Conservation (phyloP, 2,888 invertebrate genomes). For the Anticlea derivata region DNA sequence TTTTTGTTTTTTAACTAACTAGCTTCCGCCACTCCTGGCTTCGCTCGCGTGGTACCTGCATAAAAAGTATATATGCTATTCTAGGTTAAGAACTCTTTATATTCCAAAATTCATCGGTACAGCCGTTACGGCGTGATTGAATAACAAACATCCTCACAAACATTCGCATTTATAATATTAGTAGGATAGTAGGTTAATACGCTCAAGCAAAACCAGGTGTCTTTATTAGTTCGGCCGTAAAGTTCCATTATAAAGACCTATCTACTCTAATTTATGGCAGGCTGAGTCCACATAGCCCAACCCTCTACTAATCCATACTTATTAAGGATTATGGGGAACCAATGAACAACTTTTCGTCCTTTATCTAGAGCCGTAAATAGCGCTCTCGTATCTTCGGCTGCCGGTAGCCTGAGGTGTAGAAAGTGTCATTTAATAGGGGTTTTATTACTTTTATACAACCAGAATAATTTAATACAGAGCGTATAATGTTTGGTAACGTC, state of each 20-base stretch:
- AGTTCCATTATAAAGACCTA: constrained; percentile 70
- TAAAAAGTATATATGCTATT: too few species aligned
- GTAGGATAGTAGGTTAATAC: too few species aligned
- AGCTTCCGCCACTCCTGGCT: too few species aligned
- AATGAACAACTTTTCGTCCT: constrained; percentile 76
- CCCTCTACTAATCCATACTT: constrained; percentile 79
- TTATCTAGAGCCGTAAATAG: constrained; percentile 73
- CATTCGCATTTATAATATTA: too few species aligned
- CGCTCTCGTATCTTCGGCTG: constrained; percentile 51
- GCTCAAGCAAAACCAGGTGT: constrained; percentile 36
- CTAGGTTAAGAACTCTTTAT: too few species aligned
- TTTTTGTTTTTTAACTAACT: too few species aligned
- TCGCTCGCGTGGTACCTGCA: too few species aligned
- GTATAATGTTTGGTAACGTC: constrained; percentile 10
- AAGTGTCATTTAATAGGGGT: constrained; percentile 64
- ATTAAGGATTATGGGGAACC: constrained; percentile 81
- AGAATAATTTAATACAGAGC: constrained; percentile 47
- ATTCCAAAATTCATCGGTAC: too few species aligned
- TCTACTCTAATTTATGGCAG: constrained; percentile 70
- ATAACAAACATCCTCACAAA: too few species aligned
- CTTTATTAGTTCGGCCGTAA: constrained; percentile 57
- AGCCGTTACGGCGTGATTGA: too few species aligned
- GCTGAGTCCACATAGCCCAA: constrained; percentile 55
- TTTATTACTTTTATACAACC: constrained; percentile 61
- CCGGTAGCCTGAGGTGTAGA: constrained; percentile 66